Percentiles rank a stretch among this genome's conserved stretches.
These are phyloP conservation scores for Hirtodrosophila confusa DNA, from an alignment of 2,888 invertebrate species.

Conservation along the genomic window DNA sequence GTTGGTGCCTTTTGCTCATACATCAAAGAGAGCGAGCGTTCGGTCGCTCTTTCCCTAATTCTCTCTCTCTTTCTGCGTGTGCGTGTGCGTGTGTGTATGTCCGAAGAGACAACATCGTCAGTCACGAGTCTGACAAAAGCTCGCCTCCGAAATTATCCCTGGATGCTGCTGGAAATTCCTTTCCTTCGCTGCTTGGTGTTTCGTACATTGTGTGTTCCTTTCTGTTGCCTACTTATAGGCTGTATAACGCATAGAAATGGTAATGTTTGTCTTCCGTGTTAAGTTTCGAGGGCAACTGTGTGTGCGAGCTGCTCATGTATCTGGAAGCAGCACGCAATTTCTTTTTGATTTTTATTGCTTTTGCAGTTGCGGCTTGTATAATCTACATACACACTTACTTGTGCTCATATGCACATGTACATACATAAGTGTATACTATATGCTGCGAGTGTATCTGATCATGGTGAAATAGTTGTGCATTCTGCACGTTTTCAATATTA, in stretches of 20 bases:
- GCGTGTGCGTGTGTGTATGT: conserved; percentile 1
- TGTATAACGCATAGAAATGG: conserved; percentile 72
- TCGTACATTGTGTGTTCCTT: conserved; percentile 14
- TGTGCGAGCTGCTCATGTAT: conserved; percentile 16
- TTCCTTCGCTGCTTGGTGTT: conserved; percentile 22
- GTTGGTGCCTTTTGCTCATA: conserved; percentile 30
- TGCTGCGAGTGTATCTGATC: not conserved
- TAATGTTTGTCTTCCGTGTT: conserved; percentile 70
- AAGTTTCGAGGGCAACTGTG: conserved; percentile 57
- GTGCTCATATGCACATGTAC: not conserved
- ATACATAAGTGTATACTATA: conserved; percentile 14
- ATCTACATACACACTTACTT: conserved; percentile 14
- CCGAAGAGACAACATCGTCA: conserved; percentile 2
- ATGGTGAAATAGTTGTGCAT: not conserved
- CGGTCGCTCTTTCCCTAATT: conserved; percentile 7
- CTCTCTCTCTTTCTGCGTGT: not conserved
- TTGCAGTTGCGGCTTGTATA: conserved; percentile 37
- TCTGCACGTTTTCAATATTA: conserved; percentile 26
- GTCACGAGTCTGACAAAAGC: conserved; percentile 65
- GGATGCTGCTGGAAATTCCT: conserved; percentile 76
- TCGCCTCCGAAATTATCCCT: conserved; percentile 75
- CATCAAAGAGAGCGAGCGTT: conserved; percentile 39
- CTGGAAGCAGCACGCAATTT: conserved; percentile 71
- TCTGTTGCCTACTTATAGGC: conserved; percentile 68
- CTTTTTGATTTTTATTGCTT: conserved; percentile 64